Percentiles rank a stretch among this genome's conserved stretches.
Conservation (phyloP, 2,797 vertebrate species). For the Cossypha heuglini region DNA sequence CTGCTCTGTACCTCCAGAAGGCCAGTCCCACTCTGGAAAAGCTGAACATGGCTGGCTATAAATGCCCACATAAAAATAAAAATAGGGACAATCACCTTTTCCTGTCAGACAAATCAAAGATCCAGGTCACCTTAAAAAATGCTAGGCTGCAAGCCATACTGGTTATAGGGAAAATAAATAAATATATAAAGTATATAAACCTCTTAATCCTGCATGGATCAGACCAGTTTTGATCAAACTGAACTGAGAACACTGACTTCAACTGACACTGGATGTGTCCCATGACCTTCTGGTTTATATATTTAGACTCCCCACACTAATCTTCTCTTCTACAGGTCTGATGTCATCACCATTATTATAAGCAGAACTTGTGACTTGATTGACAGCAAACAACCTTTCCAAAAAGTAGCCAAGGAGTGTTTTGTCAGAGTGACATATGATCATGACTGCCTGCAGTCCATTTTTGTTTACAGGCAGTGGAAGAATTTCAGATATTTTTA, state of each 20-base stretch:
- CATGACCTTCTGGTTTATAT: constrained; percentile 57
- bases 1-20: not conserved
- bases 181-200: not conserved
- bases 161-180: not conserved
- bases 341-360: constrained; percentile 61
- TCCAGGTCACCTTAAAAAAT: constrained; percentile 18
- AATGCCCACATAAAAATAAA: constrained; percentile 26
- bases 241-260: not conserved
- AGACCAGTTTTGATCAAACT: not conserved
- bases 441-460: not conserved
- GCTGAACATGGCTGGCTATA: not conserved
- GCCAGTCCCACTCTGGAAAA: not conserved
- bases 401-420: constrained; percentile 39
- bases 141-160: not conserved
- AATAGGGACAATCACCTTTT: not conserved
- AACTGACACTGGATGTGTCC: not conserved
- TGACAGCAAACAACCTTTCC: constrained; percentile 46
- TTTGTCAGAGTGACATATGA: constrained; percentile 7
- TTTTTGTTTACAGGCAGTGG: constrained; percentile 34
- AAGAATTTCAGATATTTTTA: constrained; percentile 44
- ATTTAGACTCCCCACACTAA: constrained; percentile 38
- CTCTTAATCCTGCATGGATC: not conserved
- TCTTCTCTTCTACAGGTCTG: constrained; percentile 24
- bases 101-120: not conserved
- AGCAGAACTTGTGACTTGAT: constrained; percentile 39